Evolutionary conservation across 2,888 invertebrate species (phyloP), one percentile per base, ranked within the genome.

Genomic region (Lasioglossum villosulum): DNA sequence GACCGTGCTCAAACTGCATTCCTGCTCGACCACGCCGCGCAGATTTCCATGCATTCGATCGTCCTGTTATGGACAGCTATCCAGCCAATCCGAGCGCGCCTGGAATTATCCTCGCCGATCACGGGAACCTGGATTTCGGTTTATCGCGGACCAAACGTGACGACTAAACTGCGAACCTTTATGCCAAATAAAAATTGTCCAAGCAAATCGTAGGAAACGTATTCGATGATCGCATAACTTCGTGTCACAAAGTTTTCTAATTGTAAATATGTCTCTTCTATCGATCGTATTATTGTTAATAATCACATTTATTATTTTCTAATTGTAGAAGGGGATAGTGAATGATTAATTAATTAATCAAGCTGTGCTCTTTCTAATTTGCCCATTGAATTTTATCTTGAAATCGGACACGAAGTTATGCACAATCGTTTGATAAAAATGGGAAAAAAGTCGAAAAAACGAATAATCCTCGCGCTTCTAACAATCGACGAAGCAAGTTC

Each of bases 21-120:
- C 93, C 92, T 83, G 88, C 85, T 88, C 85, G 70, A 79, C 84
- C 83, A 80, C 92, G 91, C 93, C 93, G 91, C 81, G 48, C 48
- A n/a, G 84, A 91, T 91, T 88, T 77, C 75, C 63, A 74, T 68
- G 59, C 56, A 73, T 34, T 34, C 70, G 75, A 82, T 73, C 59
- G 8, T 12, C n/a, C 56, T 30, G 70, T 39, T 70, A 70, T 70
- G 70, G 70, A 70, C 70, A 70, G 37, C 70, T n/a, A 70, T 12
- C 37, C 70, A 37, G 68, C 10, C 66, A 1, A 23, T 63, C 63
- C 34, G 19, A 37, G 23, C 66, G 8, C 66, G 3, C 19, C 34
- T 3, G 34, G 66, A 23, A 34, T 14, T 42, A 42, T 42, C 42
- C 42, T 42, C 42, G 0, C 42, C 34, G 16, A 19, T 30, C 19